Conservation (phyloP, 2,113 vertebrate species). For the Salvelinus alpinus region DNA sequence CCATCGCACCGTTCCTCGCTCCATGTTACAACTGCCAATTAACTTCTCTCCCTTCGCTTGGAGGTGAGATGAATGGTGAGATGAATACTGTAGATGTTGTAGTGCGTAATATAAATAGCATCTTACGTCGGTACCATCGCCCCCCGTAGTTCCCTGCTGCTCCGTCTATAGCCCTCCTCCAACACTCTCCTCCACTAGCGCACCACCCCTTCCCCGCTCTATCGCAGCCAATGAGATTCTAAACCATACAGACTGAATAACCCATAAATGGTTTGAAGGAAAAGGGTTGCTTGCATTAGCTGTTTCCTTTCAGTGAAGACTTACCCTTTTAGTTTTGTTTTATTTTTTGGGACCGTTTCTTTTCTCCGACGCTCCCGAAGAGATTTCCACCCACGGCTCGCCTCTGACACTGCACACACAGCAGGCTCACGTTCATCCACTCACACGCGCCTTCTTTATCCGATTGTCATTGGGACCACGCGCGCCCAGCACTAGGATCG, state of each 20-base stretch:
- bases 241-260: constrained; percentile 79
- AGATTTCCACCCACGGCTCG: constrained; percentile 12
- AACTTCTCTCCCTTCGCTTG: too few species aligned
- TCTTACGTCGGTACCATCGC: neutral
- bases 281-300: constrained; percentile 65
- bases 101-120: neutral
- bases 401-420: constrained; percentile 16
- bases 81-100: too few species aligned
- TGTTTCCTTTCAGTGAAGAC: constrained; percentile 76
- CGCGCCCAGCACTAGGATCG: constrained; percentile 9
- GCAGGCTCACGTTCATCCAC: constrained; percentile 37
- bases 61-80: too few species aligned
- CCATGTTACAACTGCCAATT: too few species aligned
- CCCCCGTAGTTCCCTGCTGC: neutral
- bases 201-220: constrained; percentile 54
- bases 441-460: constrained; percentile 35
- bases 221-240: constrained; percentile 83
- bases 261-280: constrained; percentile 82
- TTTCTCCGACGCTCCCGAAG: constrained; percentile 3
- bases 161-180: constrained; percentile 24
- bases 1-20: too few species aligned
- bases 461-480: constrained; percentile 38
- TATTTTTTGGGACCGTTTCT: constrained; percentile 36
- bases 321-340: constrained; percentile 65
- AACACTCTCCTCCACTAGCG: constrained; percentile 50